A percentile compares a stretch with the other conserved stretches of the same genome.
These are phyloP conservation scores for Atractosteus spatula DNA, from an alignment of 2,113 vertebrate genomes.

Conservation along the genomic window DNA sequence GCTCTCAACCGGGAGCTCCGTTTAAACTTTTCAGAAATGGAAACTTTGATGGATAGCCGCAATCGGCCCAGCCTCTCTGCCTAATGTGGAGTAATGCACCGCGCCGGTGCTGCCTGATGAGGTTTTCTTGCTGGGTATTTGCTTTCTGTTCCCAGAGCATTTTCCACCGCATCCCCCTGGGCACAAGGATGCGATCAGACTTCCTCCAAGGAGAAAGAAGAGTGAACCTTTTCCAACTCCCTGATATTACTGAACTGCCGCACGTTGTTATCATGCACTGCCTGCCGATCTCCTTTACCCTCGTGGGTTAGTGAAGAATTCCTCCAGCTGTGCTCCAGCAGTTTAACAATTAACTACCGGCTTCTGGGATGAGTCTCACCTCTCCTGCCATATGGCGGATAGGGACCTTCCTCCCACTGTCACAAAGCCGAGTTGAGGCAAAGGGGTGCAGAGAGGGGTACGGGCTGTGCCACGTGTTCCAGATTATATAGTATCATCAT, in stretches of 20 bases:
- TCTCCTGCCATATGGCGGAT: slow-evolving; percentile 19
- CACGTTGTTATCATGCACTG: slow-evolving; percentile 43
- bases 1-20: not conserved
- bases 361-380: slow-evolving; percentile 44
- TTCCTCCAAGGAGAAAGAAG: slow-evolving; percentile 48
- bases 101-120: not conserved
- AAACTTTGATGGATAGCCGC: slow-evolving; percentile 12
- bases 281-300: slow-evolving; percentile 43
- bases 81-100: not conserved
- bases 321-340: slow-evolving; percentile 31
- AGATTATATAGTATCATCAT: slow-evolving; percentile 34
- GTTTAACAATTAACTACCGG: slow-evolving; percentile 40
- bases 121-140: slow-evolving; percentile 10
- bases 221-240: slow-evolving; percentile 37
- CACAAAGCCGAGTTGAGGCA: too few species aligned
- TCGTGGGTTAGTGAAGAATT: slow-evolving; percentile 7
- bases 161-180: not conserved
- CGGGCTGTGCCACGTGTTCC: not conserved
- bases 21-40: not conserved
- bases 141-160: not conserved
- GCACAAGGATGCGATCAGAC: slow-evolving; percentile 11
- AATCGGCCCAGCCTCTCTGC: slow-evolving; percentile 3
- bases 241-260: slow-evolving; percentile 44
- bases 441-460: slow-evolving; percentile 12
- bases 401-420: too few species aligned